phyloP scores from a whole-genome alignment of 2,113 vertebrate species.

The Stomatorhinus ivindoensis region DNA sequence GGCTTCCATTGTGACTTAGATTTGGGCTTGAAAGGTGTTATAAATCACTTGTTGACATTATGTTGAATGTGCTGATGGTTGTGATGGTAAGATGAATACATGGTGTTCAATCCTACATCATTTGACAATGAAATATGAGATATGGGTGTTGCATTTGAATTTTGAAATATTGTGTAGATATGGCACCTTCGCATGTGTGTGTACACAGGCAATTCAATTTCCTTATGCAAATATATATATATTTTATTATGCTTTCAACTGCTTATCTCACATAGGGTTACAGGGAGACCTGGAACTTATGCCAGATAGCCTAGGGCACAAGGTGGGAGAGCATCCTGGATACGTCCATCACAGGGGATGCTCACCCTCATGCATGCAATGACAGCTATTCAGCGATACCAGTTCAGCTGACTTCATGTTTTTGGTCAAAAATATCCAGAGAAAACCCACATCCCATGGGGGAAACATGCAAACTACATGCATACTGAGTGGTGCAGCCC shows the following conservation, averaged over 20 bases:
- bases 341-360: background rate
- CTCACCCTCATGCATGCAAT: background rate
- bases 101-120: background rate
- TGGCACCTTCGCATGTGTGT: background rate
- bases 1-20: background rate
- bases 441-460: background rate
- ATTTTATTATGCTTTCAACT: background rate
- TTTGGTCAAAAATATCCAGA: background rate
- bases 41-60: background rate
- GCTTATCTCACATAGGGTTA: background rate
- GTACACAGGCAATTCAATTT: background rate
- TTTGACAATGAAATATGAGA: background rate
- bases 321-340: background rate
- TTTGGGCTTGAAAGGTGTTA: background rate
- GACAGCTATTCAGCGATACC: background rate
- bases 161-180: background rate
- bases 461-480: background rate
- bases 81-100: background rate
- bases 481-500: background rate
- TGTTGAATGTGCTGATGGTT: background rate
- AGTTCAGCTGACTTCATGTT: background rate
- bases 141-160: background rate
- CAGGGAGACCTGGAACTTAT: background rate
- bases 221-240: background rate
- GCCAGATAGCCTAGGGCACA: background rate